Conservation (phyloP, 2,113 vertebrate genomes). For the Sinocyclocheilus rhinocerous region DNA sequence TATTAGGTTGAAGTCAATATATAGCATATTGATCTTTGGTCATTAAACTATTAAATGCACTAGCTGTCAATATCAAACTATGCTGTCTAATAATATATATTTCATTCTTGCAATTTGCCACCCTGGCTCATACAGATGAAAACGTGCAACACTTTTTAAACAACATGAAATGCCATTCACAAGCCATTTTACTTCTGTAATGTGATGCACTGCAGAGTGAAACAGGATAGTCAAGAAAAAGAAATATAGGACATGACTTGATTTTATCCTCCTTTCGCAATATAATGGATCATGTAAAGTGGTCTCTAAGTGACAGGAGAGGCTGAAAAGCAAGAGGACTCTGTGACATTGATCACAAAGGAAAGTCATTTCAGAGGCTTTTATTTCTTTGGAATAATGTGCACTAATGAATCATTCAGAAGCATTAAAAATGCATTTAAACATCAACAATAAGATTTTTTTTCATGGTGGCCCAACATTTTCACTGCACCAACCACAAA, state of each 20-base stretch:
- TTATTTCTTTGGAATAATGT: neutral
- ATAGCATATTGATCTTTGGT: too few species aligned
- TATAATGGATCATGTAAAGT: neutral
- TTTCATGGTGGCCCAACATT: neutral
- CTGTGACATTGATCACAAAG: neutral
- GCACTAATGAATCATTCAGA: neutral
- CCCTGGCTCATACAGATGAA: neutral
- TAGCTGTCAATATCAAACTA: too few species aligned
- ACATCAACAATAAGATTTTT: neutral
- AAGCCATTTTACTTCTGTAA: neutral
- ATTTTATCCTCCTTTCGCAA: neutral
- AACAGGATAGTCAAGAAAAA: neutral
- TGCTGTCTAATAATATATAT: too few species aligned
- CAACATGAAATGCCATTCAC: neutral
- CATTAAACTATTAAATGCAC: too few species aligned
- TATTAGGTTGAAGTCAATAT: too few species aligned
- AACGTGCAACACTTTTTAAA: neutral
- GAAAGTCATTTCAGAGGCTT: neutral
- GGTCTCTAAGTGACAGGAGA: neutral
- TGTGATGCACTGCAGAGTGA: neutral
- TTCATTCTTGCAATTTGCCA: neutral
- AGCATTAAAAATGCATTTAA: neutral
- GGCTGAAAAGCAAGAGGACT: neutral
- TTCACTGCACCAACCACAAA: neutral
- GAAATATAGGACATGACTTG: neutral